Evolutionary conservation across 1,140 invertebrate genomes (phyloP).

Genomic region (Melitaea cinxia): DNA sequence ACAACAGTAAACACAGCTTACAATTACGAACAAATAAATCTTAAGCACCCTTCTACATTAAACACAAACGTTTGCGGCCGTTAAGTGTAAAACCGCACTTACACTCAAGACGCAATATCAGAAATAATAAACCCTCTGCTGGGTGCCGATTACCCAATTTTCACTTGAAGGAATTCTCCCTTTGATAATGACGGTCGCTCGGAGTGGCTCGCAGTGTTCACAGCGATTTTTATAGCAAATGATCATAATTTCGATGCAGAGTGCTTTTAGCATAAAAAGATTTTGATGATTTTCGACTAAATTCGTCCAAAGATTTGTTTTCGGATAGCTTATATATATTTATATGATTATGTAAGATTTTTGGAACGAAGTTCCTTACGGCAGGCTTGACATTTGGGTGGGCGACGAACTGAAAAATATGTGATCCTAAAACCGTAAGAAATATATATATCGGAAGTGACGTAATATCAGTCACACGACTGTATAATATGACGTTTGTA

Average conservation of each 20-base stretch:
- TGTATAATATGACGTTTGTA: no score
- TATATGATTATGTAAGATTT: no score
- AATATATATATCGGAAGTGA: no score
- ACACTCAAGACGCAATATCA: constrained; percentile 23
- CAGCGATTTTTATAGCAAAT: constrained; percentile 23
- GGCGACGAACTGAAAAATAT: no score
- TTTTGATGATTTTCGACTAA: neutral
- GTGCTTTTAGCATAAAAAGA: constrained; percentile 29
- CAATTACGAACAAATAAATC: neutral
- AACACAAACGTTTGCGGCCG: neutral
- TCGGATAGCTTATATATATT: no score
- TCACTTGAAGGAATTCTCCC: constrained; percentile 22
- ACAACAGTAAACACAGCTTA: neutral
- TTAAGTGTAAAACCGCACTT: constrained; percentile 15
- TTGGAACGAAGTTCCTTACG: no score
- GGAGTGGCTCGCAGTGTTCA: constrained; percentile 19
- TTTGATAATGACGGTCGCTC: constrained; percentile 30
- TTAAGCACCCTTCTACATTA: constrained; percentile 1
- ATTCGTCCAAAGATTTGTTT: no score
- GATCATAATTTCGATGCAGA: constrained; percentile 26
- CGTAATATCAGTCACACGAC: no score
- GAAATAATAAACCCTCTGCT: constrained; percentile 22
- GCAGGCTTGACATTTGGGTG: no score
- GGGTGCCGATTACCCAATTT: constrained; percentile 31
- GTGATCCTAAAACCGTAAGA: no score